Conservation (phyloP, 2,113 vertebrate genomes). For the Columba livia region DNA sequence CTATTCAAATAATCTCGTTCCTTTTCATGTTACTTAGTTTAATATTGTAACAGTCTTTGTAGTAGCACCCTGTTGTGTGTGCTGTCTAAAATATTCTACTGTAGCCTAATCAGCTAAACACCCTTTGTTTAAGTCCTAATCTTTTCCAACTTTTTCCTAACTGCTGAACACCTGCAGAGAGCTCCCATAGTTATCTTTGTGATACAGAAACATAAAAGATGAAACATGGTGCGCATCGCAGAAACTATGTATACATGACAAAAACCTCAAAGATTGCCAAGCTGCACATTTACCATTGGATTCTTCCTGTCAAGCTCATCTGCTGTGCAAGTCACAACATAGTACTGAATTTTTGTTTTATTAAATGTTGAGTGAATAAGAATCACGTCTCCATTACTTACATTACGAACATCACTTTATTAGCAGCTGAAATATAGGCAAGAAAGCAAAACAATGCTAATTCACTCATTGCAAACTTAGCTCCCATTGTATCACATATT, state of each 20-base stretch:
- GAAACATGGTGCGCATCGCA: neutral
- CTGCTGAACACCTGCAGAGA: neutral
- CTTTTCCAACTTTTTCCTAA: conserved; percentile 18
- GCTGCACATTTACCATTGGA: neutral
- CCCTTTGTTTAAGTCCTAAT: conserved; percentile 25
- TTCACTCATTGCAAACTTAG: neutral
- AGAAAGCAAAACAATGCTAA: neutral
- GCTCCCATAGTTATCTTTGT: neutral
- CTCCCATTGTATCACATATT: neutral
- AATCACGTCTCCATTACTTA: neutral
- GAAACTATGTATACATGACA: neutral
- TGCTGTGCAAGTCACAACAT: neutral
- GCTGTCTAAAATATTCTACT: conserved; percentile 24
- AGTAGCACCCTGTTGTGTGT: conserved; percentile 1
- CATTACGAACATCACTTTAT: neutral
- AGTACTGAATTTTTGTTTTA: neutral
- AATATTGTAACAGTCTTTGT: neutral
- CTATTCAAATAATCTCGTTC: conserved; percentile 8
- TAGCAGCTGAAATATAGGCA: neutral
- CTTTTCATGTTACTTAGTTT: conserved; percentile 17
- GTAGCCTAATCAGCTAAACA: conserved; percentile 25
- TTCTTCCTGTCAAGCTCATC: neutral
- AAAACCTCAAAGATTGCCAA: neutral
- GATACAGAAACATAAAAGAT: neutral
- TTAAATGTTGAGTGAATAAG: neutral